phyloP scores from a whole-genome alignment of 2,113 vertebrate genomes.

The Romanogobio albipinnatus region DNA sequence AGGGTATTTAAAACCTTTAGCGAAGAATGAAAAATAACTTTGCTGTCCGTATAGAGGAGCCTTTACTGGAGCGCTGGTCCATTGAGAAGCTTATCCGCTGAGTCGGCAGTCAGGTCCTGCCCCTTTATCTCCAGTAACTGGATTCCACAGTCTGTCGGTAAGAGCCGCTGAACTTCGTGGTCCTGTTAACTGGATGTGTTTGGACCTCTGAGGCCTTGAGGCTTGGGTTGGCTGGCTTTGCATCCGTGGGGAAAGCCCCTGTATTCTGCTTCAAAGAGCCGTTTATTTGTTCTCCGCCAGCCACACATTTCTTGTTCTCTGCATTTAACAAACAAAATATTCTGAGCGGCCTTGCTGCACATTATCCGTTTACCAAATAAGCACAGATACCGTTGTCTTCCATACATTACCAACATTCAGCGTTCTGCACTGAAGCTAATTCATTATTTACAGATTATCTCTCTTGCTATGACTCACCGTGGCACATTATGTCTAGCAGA shows the following conservation, averaged over 20 bases:
- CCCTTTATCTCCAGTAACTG: slow-evolving; percentile 57
- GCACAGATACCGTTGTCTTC: slow-evolving; percentile 37
- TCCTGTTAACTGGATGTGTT: slow-evolving; percentile 62
- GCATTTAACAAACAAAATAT: slow-evolving; percentile 28
- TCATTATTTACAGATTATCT: slow-evolving; percentile 64
- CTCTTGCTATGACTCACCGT: slow-evolving; percentile 61
- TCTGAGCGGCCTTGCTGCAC: slow-evolving; percentile 25
- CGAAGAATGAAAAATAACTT: neutral
- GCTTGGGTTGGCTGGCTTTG: slow-evolving; percentile 52
- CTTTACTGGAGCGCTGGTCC: slow-evolving; percentile 34
- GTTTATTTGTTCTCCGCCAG: slow-evolving; percentile 40
- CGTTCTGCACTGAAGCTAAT: slow-evolving; percentile 51
- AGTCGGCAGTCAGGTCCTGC: slow-evolving; percentile 44
- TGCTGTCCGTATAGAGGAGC: neutral
- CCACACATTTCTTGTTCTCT: slow-evolving; percentile 41
- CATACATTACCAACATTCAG: slow-evolving; percentile 50
- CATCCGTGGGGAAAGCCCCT: slow-evolving; percentile 58
- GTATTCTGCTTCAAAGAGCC: slow-evolving; percentile 42
- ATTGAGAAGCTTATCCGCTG: slow-evolving; percentile 50
- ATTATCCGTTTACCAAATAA: slow-evolving; percentile 26
- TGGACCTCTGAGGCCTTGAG: slow-evolving; percentile 53
- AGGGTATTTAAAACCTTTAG: neutral
- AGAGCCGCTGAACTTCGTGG: slow-evolving; percentile 56
- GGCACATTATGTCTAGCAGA: slow-evolving; percentile 61
- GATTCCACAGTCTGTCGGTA: slow-evolving; percentile 55